Base-by-base conservation (phyloP, 30 jellyfish, hydroid and myxozoan genomes). In the Hydractinia echinata region DNA sequence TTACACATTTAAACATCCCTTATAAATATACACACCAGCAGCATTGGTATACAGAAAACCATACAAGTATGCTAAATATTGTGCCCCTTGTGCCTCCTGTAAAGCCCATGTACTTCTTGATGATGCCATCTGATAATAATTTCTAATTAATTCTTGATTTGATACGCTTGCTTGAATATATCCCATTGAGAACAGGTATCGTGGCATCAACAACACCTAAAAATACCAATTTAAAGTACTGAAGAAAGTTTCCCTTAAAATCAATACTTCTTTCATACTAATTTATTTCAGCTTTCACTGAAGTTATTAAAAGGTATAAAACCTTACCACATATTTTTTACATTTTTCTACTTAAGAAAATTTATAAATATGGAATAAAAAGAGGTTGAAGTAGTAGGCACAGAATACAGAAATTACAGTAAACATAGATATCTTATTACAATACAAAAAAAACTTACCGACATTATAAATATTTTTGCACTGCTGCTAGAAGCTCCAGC, bases 171-270 rank as follows among this genome's bases (percentile, higher is more conserved):
- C 87, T 19, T 78, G 78, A 67, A 70, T 70, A 79, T 92, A 92
- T 53, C 79, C 66, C 2, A 81, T 55, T 39, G 95, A 84, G 53
- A 81, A 73, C 51, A 79, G 87, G 73, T 92, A 92, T 54, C 83
- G 55, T 10, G 98, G 98, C 55, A 92, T 72, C 21, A 87, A 78
- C 66, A 86, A 84, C 44, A 92, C 68, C 98, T 92, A 51, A 48
- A 83, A 72, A 70, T 18, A 58, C 73, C 39, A 52, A 13, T 15
- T 16, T 30, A 30, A 30, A 30, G 44, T 30, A 30, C 44, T 30
- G 44, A 30, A 30, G 44, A 30, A 30, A 30, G 44, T 30, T 30
- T 30, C 2, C 44, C 44, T 30, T 30, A 30, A 30, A 30, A 30
- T 30, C 44, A 30, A 30, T 0, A 30, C 44, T 30, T 30, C 2